These are phyloP conservation scores for Palythoa caribaeorum DNA, from an alignment of 92 coral and sea anemone genomes.

Conservation along the genomic window DNA sequence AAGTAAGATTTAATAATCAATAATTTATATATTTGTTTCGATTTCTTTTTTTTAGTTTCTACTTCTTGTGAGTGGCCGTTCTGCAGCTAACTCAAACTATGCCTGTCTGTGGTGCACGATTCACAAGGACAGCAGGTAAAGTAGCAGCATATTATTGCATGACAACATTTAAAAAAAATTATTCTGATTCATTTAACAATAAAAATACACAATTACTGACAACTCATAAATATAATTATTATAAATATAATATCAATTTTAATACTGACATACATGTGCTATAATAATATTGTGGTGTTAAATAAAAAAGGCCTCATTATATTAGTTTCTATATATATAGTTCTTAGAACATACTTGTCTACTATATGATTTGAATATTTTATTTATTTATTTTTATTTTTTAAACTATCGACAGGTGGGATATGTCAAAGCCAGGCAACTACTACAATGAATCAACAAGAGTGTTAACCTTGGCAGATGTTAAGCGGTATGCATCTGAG, in stretches of 20 bases:
- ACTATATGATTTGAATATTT: slow-evolving; percentile 17
- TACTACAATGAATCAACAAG: slow-evolving; percentile 38
- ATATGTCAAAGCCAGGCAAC: slow-evolving; percentile 50
- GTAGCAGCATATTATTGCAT: slow-evolving; percentile 23
- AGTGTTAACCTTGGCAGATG: slow-evolving; percentile 50
- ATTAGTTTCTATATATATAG: slow-evolving; percentile 17
- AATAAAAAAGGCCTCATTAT: slow-evolving; percentile 14
- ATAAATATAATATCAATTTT: slow-evolving; percentile 5
- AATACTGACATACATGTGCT: slow-evolving; percentile 35
- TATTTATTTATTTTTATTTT: slow-evolving; percentile 23
- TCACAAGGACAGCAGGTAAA: slow-evolving; percentile 51
- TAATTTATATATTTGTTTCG: slow-evolving; percentile 5
- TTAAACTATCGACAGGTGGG: slow-evolving; percentile 6
- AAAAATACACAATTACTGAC: slow-evolving; percentile 36
- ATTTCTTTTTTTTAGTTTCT: slow-evolving; percentile 46
- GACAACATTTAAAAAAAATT: slow-evolving; percentile 17
- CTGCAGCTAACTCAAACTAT: neutral
- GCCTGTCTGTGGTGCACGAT: neutral
- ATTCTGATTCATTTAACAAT: neutral
- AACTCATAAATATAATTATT: neutral
- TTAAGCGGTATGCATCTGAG: slow-evolving; percentile 33
- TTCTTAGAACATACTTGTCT: slow-evolving; percentile 16
- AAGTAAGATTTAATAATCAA: slow-evolving; percentile 7
- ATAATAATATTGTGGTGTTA: slow-evolving; percentile 26
- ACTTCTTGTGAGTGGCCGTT: slow-evolving; percentile 51